Conservation (phyloP, 2,113 vertebrate species). For the Nothobranchius kuhntae region DNA sequence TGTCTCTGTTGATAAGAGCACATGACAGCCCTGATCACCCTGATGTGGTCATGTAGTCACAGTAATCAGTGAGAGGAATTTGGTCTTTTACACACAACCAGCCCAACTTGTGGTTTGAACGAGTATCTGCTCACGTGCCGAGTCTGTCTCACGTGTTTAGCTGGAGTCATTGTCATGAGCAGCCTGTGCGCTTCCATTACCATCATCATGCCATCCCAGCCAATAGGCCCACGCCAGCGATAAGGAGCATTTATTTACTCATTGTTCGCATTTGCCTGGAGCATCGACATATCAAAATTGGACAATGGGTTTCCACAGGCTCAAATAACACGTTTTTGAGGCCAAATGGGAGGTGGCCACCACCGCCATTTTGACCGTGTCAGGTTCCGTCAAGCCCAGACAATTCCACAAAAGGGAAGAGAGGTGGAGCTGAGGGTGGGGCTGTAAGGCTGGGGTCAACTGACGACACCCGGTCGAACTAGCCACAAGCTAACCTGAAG, state of each 20-base stretch:
- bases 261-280: slow-evolving; percentile 63
- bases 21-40: background rate
- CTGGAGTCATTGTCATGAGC: slow-evolving; percentile 27
- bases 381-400: too few relatives aligned
- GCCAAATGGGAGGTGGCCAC: too few relatives aligned
- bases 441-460: too few relatives aligned
- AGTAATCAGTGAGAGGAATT: slow-evolving; percentile 1
- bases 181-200: slow-evolving; percentile 27
- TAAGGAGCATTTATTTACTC: slow-evolving; percentile 62
- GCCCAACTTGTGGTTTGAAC: slow-evolving; percentile 17
- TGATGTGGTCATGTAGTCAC: too few relatives aligned
- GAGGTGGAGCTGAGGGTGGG: too few relatives aligned
- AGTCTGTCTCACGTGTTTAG: background rate
- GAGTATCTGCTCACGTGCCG: slow-evolving; percentile 14
- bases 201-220: slow-evolving; percentile 40
- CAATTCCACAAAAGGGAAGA: too few relatives aligned
- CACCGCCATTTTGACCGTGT: too few relatives aligned
- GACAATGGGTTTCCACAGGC: too few relatives aligned
- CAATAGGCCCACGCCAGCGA: slow-evolving; percentile 41
- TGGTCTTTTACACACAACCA: slow-evolving; percentile 42
- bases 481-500: too few relatives aligned
- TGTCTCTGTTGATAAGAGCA: background rate
- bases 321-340: background rate
- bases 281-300: background rate
- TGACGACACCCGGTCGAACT: too few relatives aligned